These are phyloP conservation scores for Minunthozetes semirufus DNA, from an alignment of 2,888 invertebrate genomes.

Conservation along the genomic window DNA sequence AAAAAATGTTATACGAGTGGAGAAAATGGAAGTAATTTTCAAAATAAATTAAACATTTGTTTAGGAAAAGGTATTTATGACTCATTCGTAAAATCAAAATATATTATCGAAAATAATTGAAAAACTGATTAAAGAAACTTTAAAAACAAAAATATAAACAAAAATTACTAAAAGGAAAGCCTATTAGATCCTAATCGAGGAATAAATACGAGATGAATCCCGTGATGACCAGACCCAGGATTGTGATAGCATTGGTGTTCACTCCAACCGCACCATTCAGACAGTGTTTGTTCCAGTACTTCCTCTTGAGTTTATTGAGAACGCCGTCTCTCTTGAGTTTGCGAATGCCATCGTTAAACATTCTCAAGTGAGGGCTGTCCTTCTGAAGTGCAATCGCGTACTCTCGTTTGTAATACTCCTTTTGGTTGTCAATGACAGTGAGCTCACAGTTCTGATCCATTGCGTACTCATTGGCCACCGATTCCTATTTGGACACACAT, in stretches of 20 bases:
- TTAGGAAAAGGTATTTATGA: too few relatives aligned
- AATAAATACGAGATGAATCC: background rate
- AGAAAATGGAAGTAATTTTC: too few relatives aligned
- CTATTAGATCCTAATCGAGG: background rate
- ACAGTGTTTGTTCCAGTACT: background rate
- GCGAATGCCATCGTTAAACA: background rate
- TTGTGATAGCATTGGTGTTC: background rate
- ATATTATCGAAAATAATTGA: too few relatives aligned
- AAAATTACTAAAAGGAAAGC: too few relatives aligned
- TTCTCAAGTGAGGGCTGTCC: background rate
- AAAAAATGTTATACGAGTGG: too few relatives aligned
- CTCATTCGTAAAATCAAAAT: too few relatives aligned
- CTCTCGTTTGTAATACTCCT: background rate
- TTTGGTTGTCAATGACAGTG: background rate
- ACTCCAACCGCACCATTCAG: background rate
- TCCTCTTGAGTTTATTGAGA: background rate
- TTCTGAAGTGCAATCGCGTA: slow-evolving; percentile 29
- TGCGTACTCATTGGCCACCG: slow-evolving; percentile 32
- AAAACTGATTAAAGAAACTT: too few relatives aligned
- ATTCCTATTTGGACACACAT: too few relatives aligned
- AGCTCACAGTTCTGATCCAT: slow-evolving; percentile 32
- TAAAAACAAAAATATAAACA: too few relatives aligned
- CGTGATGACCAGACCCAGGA: background rate
- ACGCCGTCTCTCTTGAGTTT: background rate
- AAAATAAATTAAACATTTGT: too few relatives aligned